Conservation (phyloP, 2,113 vertebrate species). For the Lota lota region DNA sequence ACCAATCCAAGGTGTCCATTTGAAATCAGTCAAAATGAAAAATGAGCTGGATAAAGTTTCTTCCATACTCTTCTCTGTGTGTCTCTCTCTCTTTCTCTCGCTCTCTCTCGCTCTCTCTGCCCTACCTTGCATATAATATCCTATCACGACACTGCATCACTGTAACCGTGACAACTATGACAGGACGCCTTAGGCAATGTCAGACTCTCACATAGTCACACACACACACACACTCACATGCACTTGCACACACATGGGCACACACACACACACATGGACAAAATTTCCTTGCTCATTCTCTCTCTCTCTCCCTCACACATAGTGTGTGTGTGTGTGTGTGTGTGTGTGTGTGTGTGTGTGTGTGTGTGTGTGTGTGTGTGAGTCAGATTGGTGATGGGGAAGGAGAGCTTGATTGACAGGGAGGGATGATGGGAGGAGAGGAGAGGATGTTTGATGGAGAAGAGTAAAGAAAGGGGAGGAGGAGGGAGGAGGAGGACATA, state of each 20-base stretch:
- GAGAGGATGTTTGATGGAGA: conserved; percentile 16
- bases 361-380: not conserved
- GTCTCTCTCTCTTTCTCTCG: not conserved
- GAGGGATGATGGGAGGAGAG: conserved; percentile 21
- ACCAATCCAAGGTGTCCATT: too few species aligned
- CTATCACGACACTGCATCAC: conserved; percentile 54
- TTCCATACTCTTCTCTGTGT: not conserved
- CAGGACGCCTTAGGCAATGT: conserved; percentile 64
- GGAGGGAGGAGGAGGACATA: conserved; percentile 2
- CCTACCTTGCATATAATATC: conserved; percentile 46
- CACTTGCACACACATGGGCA: not conserved
- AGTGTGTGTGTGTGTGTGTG: too few species aligned
- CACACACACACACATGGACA: not conserved
- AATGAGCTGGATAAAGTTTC: not conserved
- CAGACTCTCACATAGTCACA: conserved; percentile 29
- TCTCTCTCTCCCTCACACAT: not conserved
- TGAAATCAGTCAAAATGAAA: too few species aligned
- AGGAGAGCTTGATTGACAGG: conserved; percentile 51
- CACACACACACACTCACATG: conserved; percentile 6
- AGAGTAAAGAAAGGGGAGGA: conserved; percentile 35
- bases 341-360: too few species aligned
- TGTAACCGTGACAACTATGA: conserved; percentile 53
- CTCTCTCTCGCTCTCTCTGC: conserved; percentile 11
- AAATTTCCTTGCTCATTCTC: not conserved
- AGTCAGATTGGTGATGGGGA: conserved; percentile 28